Evolutionary conservation across 1,140 invertebrate species (phyloP), one percentile per base, ranked within the genome.

Genomic region (Hydropsyche tenuis): DNA sequence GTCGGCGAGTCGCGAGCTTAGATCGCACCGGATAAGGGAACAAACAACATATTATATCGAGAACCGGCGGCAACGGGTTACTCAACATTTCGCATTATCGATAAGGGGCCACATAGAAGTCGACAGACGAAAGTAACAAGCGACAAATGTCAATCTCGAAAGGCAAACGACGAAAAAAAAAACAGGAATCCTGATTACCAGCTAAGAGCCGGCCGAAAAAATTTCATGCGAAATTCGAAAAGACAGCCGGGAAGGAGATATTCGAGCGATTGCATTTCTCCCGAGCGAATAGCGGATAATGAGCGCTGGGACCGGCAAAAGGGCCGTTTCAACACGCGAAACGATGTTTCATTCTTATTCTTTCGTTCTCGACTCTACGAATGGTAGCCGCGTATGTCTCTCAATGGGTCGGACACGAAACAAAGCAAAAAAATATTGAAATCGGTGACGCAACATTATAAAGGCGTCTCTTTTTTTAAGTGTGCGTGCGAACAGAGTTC

Each of bases 121-220:
- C 20, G 30, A 37, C 30, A 37, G 30, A 37, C 30, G 30, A 37
- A 37, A 37, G 30, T 37, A 37, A 37, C 20, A 63, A 63, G 25
- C 60, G 60, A 63, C 27, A 30, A 63, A 63, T 27, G 23, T 63
- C 60, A 63, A 27, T 63, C 60, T 63, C 11, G 53, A 60, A 60
- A 4, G 30, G 30, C 30, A 37, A 37, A 37, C 30, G 9, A 37
- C 30, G 30, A 37, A 37, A 37, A 37, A 37, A 37, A 37, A 37
- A 37, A 4, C 3, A 4, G 30, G 3, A 4, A 9, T 4, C 9
- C 30, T 37, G 9, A 37, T 37, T 37, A n/a, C n/a, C n/a, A n/a
- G n/a, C n/a, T n/a, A n/a, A n/a, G n/a, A n/a, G n/a, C n/a, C n/a
- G n/a, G n/a, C n/a, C n/a, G n/a, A n/a, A n/a, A 37, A 37, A 37